These are phyloP conservation scores for Chaenocephalus aceratus DNA, from an alignment of 2,113 vertebrate species.

Conservation along the genomic window DNA sequence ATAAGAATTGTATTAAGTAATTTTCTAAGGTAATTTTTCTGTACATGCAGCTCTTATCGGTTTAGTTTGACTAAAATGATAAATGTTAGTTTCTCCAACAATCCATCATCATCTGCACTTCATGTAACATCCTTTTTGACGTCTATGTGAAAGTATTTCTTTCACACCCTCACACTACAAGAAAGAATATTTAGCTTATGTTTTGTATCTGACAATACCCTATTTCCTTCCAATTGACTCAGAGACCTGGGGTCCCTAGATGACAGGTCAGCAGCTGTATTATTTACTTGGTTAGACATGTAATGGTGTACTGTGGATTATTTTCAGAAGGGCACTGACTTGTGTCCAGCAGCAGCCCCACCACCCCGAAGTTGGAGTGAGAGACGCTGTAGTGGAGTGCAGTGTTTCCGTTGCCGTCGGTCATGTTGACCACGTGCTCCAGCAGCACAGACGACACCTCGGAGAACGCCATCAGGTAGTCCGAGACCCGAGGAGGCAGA, in stretches of 20 bases:
- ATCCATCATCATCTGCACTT: not conserved
- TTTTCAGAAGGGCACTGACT: constrained; percentile 78
- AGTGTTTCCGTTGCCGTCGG: constrained; percentile 93
- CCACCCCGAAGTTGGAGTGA: constrained; percentile 93
- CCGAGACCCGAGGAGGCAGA: constrained; percentile 79
- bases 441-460: constrained; percentile 87
- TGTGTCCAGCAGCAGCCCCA: constrained; percentile 90
- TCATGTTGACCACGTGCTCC: constrained; percentile 92
- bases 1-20: too few relatives aligned
- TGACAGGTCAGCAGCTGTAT: not conserved
- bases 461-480: constrained; percentile 88
- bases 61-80: too few relatives aligned
- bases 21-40: too few relatives aligned
- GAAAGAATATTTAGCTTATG: not conserved
- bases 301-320: not conserved
- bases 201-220: not conserved
- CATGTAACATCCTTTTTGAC: not conserved
- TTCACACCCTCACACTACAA: not conserved
- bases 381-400: constrained; percentile 98
- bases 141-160: not conserved
- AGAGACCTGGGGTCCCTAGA: not conserved
- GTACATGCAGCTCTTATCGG: too few relatives aligned
- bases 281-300: not conserved
- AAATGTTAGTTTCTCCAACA: not conserved
- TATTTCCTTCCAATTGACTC: not conserved